These are phyloP conservation scores for Muntiacus muntjak DNA, from an alignment of 2,113 vertebrate genomes.

Conservation along the genomic window DNA sequence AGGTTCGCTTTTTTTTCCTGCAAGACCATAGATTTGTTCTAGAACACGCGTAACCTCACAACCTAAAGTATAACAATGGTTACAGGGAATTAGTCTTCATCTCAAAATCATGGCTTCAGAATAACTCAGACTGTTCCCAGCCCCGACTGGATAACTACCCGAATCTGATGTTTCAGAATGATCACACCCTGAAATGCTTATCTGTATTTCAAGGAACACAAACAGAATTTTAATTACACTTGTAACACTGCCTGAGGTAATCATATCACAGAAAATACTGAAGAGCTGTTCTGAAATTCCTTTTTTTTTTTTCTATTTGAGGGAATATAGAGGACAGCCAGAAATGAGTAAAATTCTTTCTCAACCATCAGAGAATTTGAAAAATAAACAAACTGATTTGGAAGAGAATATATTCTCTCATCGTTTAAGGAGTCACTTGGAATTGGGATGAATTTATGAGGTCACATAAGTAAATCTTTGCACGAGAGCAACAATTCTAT, in stretches of 20 bases:
- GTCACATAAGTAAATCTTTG: background rate
- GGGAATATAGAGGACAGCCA: slow-evolving; percentile 36
- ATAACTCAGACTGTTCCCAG: background rate
- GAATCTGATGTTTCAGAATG: background rate
- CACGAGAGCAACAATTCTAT: background rate
- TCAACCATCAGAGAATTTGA: slow-evolving; percentile 35
- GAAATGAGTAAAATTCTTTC: slow-evolving; percentile 39
- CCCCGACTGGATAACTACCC: background rate
- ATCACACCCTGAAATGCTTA: background rate
- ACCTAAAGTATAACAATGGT: background rate
- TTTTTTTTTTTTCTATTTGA: background rate
- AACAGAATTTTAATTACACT: slow-evolving; percentile 73
- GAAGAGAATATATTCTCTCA: background rate
- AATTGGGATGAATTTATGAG: background rate
- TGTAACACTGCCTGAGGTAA: slow-evolving; percentile 59
- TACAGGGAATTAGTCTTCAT: background rate
- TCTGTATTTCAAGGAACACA: slow-evolving; percentile 39
- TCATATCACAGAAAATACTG: slow-evolving; percentile 55
- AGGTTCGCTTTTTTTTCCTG: background rate
- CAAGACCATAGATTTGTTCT: background rate
- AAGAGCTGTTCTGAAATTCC: slow-evolving; percentile 38
- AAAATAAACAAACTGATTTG: slow-evolving; percentile 36
- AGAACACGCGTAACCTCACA: background rate
- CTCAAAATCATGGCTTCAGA: background rate
- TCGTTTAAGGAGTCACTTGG: background rate